Percentiles rank a stretch among this genome's conserved stretches.
Conservation (phyloP, 2,113 vertebrate genomes). For the Ailuropoda melanoleuca region DNA sequence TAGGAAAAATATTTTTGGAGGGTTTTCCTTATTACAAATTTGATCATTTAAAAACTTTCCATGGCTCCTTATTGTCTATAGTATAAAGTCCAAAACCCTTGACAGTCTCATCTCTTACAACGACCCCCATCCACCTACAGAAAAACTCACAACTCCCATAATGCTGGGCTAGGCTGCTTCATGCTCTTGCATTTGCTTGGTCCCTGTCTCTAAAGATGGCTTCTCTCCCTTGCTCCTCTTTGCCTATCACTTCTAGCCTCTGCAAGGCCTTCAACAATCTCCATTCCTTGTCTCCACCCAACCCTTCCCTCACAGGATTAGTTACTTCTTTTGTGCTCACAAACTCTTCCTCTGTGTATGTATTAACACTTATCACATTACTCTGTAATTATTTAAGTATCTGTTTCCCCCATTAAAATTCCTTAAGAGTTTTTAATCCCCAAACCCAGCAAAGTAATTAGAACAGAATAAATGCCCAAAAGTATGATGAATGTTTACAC, state of each 20-base stretch:
- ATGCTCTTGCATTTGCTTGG: not conserved
- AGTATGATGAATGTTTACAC: not conserved
- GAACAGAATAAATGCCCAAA: slow-evolving; percentile 2
- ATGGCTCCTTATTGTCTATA: not conserved
- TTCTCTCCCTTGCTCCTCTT: not conserved
- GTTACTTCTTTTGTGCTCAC: not conserved
- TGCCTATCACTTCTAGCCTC: not conserved
- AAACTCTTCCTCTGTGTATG: not conserved
- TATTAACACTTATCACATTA: not conserved
- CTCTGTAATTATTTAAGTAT: slow-evolving; percentile 42
- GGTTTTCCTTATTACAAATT: slow-evolving; percentile 32
- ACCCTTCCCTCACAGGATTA: not conserved
- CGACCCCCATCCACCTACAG: not conserved
- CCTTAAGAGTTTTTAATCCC: not conserved
- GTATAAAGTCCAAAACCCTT: slow-evolving; percentile 14
- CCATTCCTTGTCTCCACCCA: not conserved
- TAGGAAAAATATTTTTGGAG: not conserved
- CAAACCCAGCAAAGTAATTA: slow-evolving; percentile 27
- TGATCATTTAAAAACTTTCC: slow-evolving; percentile 8
- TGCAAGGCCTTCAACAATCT: not conserved
- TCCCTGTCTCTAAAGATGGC: not conserved
- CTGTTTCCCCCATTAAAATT: slow-evolving; percentile 3
- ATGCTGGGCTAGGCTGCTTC: not conserved
- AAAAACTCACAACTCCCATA: not conserved
- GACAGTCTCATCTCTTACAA: not conserved